Evolutionary conservation across 1,140 invertebrate species (phyloP).

Genomic region (Limonius californicus): DNA sequence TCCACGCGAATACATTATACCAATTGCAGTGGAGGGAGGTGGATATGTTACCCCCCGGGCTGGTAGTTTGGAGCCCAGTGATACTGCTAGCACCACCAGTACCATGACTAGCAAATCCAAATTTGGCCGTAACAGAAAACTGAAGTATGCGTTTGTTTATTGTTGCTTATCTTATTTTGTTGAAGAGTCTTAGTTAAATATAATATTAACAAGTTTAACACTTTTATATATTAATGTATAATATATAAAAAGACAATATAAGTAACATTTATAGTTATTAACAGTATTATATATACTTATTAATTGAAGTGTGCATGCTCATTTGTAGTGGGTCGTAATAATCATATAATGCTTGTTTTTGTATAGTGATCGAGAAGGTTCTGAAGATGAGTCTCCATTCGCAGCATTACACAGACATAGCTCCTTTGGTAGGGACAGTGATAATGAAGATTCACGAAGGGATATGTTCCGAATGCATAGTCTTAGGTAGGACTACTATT

Average conservation of each 20-base stretch:
- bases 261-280: too few species aligned
- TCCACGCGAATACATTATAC: conserved; percentile 85
- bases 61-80: conserved; percentile 68
- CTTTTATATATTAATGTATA: too few species aligned
- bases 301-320: too few species aligned
- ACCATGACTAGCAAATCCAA: conserved; percentile 44
- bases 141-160: conserved; percentile 55
- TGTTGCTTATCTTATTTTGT: too few species aligned
- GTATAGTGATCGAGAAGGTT: conserved; percentile 60
- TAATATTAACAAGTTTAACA: too few species aligned
- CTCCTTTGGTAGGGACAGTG: conserved; percentile 51
- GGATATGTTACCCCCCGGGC: conserved; percentile 77
- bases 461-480: conserved; percentile 68
- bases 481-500: too few species aligned
- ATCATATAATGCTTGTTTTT: too few species aligned
- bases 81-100: conserved; percentile 53
- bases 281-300: too few species aligned
- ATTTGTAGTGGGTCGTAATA: too few species aligned
- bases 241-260: too few species aligned
- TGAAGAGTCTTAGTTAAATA: too few species aligned
- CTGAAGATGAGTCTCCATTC: conserved; percentile 65
- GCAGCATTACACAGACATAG: conserved; percentile 41
- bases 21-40: conserved; percentile 83
- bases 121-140: conserved; percentile 49
- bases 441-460: conserved; percentile 49